Evolutionary conservation across 2,888 invertebrate genomes (phyloP).

Genomic region (Serripes groenlandicus): DNA sequence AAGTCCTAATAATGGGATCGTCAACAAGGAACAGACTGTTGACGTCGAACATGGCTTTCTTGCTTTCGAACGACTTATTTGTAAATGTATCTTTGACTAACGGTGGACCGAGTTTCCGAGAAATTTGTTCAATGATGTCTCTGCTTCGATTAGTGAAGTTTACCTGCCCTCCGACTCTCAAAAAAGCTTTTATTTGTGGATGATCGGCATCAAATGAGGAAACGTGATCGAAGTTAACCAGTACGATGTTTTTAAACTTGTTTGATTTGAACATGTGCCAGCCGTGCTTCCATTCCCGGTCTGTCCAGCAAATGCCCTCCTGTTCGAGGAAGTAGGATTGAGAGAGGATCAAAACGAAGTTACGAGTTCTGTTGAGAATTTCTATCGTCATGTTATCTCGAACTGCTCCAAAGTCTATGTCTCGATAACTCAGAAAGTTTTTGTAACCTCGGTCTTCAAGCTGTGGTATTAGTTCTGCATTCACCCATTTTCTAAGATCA

Average conservation of each 20-base stretch:
- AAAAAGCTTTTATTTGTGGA: slow-evolving; percentile 32
- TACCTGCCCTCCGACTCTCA: slow-evolving; percentile 36
- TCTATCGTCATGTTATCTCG: slow-evolving; percentile 22
- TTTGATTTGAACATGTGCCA: slow-evolving; percentile 29
- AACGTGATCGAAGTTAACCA: slow-evolving; percentile 48
- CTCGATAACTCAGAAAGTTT: slow-evolving; percentile 27
- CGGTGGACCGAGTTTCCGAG: slow-evolving; percentile 37
- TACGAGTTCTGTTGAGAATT: slow-evolving; percentile 18
- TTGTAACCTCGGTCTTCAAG: slow-evolving; percentile 35
- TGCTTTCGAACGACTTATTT: too few species aligned
- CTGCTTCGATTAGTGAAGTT: slow-evolving; percentile 33
- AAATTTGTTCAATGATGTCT: slow-evolving; percentile 32
- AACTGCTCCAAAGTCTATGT: slow-evolving; percentile 30
- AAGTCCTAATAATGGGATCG: too few species aligned
- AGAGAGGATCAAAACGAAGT: slow-evolving; percentile 33
- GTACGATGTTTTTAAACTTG: slow-evolving; percentile 29
- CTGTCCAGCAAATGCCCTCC: slow-evolving; percentile 18
- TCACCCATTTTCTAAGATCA: slow-evolving; percentile 28
- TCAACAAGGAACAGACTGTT: too few species aligned
- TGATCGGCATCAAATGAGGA: slow-evolving; percentile 25
- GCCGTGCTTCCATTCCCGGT: slow-evolving; percentile 51
- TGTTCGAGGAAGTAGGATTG: slow-evolving; percentile 33
- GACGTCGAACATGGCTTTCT: too few species aligned
- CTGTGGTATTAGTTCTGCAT: background rate
- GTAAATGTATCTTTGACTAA: too few species aligned